Conservation (phyloP, 2,797 vertebrate genomes). For the Acanthurus leucopareius region DNA sequence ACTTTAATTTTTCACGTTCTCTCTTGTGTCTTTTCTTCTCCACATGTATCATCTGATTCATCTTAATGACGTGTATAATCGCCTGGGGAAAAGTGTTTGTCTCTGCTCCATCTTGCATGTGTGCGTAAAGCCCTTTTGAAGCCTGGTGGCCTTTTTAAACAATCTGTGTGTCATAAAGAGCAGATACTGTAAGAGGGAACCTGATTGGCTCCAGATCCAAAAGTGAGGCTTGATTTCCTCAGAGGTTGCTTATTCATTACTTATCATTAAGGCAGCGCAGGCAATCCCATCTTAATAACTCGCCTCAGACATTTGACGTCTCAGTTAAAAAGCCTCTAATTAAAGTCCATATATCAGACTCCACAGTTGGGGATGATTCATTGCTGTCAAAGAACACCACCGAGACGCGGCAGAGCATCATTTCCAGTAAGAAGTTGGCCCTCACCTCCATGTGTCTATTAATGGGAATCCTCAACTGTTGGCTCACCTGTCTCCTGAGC, state of each 20-base stretch:
- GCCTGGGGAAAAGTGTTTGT: not conserved
- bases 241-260: conserved; percentile 57
- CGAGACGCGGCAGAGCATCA: not conserved
- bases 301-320: conserved; percentile 50
- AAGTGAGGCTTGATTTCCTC: conserved; percentile 50
- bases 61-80: not conserved
- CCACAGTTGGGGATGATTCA: conserved; percentile 60
- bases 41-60: not conserved
- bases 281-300: conserved; percentile 64
- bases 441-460: conserved; percentile 39
- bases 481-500: conserved; percentile 46
- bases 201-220: conserved; percentile 28
- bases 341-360: conserved; percentile 70
- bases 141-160: not conserved
- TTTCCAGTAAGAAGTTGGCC: conserved; percentile 12
- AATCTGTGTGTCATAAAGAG: not conserved
- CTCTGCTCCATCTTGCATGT: not conserved
- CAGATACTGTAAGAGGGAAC: conserved; percentile 19
- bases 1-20: conserved; percentile 27
- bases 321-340: conserved; percentile 68
- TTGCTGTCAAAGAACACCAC: conserved; percentile 41
- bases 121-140: conserved; percentile 2
- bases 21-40: conserved; percentile 1
- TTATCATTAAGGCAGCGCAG: conserved; percentile 51
- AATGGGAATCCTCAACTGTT: conserved; percentile 37